Conservation (phyloP, 2,888 invertebrate species). For the Stenodema calcarata region DNA sequence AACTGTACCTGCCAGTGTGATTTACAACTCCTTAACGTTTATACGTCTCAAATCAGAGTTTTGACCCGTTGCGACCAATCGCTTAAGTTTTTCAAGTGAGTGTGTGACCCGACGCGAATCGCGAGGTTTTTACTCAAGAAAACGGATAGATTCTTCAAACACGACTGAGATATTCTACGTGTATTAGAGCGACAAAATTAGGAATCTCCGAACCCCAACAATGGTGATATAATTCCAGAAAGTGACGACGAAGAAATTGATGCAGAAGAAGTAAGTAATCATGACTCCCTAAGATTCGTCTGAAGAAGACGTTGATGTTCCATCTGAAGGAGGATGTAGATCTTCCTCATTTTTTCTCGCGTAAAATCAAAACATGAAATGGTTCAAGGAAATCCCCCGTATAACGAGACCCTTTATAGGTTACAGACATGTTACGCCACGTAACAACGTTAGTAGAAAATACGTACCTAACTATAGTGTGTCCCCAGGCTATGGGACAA, state of each 20-base stretch:
- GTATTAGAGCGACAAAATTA: too few relatives aligned
- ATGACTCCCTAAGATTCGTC: not conserved
- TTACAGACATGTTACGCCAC: too few relatives aligned
- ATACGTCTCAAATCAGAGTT: not conserved
- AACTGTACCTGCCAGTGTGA: not conserved
- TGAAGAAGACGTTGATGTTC: not conserved
- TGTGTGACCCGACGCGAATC: not conserved
- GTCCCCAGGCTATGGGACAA: too few relatives aligned
- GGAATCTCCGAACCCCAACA: too few relatives aligned
- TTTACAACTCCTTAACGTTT: not conserved
- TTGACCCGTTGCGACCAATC: constrained; percentile 11
- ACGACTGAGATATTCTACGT: too few relatives aligned
- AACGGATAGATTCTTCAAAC: not conserved
- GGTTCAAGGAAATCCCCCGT: not conserved
- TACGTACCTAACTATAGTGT: too few relatives aligned
- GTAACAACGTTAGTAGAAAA: too few relatives aligned
- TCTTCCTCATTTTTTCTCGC: not conserved
- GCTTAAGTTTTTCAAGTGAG: not conserved
- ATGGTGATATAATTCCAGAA: not conserved
- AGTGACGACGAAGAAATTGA: not conserved
- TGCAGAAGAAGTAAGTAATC: not conserved
- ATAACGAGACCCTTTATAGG: too few relatives aligned
- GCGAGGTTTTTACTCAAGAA: not conserved
- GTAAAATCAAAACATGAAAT: not conserved
- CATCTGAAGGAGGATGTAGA: not conserved